Percentiles rank a stretch among this genome's conserved stretches.
Evolutionary conservation across 1,140 invertebrate species (phyloP).

Genomic region (Drosophila nigrodunni): DNA sequence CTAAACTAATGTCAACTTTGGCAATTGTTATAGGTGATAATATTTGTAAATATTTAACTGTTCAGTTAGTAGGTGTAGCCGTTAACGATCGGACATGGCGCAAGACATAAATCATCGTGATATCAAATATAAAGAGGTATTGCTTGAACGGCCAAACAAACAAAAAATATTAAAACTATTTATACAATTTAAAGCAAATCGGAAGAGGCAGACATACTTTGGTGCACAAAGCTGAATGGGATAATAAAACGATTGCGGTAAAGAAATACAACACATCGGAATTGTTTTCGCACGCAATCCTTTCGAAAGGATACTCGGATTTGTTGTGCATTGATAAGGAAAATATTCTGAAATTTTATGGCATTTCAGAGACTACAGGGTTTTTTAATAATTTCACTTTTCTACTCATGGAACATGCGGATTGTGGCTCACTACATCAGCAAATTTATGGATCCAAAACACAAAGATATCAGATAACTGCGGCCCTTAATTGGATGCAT

Average conservation of each 20-base stretch:
- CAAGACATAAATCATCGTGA: background rate
- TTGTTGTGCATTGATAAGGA: background rate
- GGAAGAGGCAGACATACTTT: background rate
- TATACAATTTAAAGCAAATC: background rate
- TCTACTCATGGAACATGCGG: conserved; percentile 12
- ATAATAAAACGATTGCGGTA: background rate
- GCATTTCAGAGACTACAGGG: background rate
- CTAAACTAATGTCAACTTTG: no score
- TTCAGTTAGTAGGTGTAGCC: background rate
- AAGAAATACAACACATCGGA: background rate
- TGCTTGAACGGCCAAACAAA: background rate
- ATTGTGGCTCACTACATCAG: conserved; percentile 10
- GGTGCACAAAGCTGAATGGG: conserved; percentile 1
- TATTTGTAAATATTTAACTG: background rate
- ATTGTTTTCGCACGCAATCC: background rate
- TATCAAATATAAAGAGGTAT: background rate
- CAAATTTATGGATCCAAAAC: background rate
- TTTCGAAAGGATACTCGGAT: background rate
- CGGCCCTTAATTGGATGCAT: conserved; percentile 15
- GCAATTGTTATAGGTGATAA: background rate
- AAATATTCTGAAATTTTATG: conserved; percentile 9
- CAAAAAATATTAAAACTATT: background rate
- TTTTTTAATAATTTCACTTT: no score
- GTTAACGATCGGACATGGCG: background rate
- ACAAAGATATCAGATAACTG: background rate